Evolutionary conservation across 2,888 invertebrate genomes (phyloP).

Genomic region (Brenthis daphne): DNA sequence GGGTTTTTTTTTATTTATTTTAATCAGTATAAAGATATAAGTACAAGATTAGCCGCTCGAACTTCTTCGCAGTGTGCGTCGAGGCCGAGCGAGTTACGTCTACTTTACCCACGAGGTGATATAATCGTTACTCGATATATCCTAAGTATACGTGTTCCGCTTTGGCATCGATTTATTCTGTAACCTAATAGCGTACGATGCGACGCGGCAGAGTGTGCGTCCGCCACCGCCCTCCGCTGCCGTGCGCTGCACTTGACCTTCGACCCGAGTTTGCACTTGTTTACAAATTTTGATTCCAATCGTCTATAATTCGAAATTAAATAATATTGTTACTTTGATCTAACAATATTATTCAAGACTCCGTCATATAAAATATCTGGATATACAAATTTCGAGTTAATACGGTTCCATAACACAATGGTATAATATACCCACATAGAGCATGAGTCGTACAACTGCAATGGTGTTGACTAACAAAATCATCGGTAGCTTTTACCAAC

Average conservation of each 20-base stretch:
- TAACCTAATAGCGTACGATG: slow-evolving; percentile 64
- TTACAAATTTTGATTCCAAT: slow-evolving; percentile 1
- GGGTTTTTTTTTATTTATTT: slow-evolving; percentile 62
- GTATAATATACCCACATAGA: slow-evolving; percentile 1
- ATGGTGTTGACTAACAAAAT: neutral
- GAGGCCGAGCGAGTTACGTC: slow-evolving; percentile 60
- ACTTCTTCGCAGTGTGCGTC: slow-evolving; percentile 48
- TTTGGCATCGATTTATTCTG: slow-evolving; percentile 77
- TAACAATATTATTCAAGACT: slow-evolving; percentile 10
- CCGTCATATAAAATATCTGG: neutral
- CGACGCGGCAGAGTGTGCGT: slow-evolving; percentile 41
- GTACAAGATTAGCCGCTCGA: slow-evolving; percentile 62
- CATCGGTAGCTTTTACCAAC: neutral
- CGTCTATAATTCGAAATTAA: slow-evolving; percentile 1
- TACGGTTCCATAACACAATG: neutral
- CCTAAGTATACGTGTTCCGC: slow-evolving; percentile 75
- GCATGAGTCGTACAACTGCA: slow-evolving; percentile 6
- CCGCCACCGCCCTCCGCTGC: slow-evolving; percentile 45
- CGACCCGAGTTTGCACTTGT: slow-evolving; percentile 45
- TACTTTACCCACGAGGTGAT: slow-evolving; percentile 75
- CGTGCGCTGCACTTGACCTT: slow-evolving; percentile 45
- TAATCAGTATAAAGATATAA: slow-evolving; percentile 74
- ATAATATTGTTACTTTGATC: slow-evolving; percentile 4
- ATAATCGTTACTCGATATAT: slow-evolving; percentile 72
- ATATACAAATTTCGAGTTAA: neutral